Percentiles rank a stretch among this genome's conserved stretches.
Evolutionary conservation across 92 coral and sea anemone genomes (phyloP).

Genomic region (Epizoanthus illoricatus): DNA sequence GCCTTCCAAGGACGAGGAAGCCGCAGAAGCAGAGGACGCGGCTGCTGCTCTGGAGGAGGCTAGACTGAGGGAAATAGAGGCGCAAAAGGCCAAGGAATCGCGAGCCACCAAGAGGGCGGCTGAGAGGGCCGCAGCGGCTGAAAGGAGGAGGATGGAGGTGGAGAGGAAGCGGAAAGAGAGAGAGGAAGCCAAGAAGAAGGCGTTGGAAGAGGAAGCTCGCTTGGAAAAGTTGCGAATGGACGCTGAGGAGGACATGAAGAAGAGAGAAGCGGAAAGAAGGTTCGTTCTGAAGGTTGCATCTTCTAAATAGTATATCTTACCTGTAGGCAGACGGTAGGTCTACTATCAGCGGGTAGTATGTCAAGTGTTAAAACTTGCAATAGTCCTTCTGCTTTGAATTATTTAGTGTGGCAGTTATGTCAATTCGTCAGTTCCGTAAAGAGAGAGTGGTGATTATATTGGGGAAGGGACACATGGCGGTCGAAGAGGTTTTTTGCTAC

Average conservation of each 20-base stretch:
- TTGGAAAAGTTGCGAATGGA: conserved; percentile 73
- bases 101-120: conserved; percentile 83
- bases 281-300: conserved; percentile 16
- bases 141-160: conserved; percentile 89
- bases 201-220: conserved; percentile 86
- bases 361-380: neutral
- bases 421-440: too few relatives aligned
- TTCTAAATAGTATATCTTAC: too few relatives aligned
- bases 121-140: conserved; percentile 99
- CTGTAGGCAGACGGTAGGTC: neutral
- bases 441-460: too few relatives aligned
- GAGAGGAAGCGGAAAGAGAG: conserved; percentile 94
- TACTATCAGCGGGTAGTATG: neutral
- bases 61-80: conserved; percentile 47
- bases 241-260: conserved; percentile 92
- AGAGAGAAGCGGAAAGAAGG: conserved; percentile 87
- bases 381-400: too few relatives aligned
- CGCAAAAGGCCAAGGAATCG: conserved; percentile 73
- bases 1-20: conserved; percentile 47
- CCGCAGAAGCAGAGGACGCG: conserved; percentile 14
- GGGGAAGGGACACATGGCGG: too few relatives aligned
- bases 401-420: too few relatives aligned
- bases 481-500: too few relatives aligned
- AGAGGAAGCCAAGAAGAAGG: conserved; percentile 87
- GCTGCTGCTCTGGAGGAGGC: conserved; percentile 35